A percentile compares a stretch with the other conserved stretches of the same genome.
Evolutionary conservation across 2,113 vertebrate genomes (phyloP).

Genomic region (Podilymbus podiceps): DNA sequence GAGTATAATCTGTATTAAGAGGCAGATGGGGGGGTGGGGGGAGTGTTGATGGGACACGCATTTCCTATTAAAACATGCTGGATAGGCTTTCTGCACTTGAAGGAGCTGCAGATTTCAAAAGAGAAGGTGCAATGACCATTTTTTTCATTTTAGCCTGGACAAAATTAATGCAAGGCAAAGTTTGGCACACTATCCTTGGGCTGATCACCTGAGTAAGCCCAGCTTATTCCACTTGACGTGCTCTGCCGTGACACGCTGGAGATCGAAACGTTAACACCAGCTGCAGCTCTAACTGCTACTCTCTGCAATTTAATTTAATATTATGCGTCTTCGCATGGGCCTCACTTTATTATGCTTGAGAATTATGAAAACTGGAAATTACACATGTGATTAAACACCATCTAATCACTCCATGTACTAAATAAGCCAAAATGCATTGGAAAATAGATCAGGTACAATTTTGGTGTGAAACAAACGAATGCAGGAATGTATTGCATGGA

Average conservation of each 20-base stretch:
- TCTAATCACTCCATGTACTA: conserved; percentile 50
- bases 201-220: conserved; percentile 77
- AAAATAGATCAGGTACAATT: conserved; percentile 72
- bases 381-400: conserved; percentile 68
- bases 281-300: conserved; percentile 34
- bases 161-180: conserved; percentile 72
- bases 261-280: conserved; percentile 50
- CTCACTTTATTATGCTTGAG: conserved; percentile 51
- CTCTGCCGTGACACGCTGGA: conserved; percentile 20
- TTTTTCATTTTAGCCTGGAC: not conserved
- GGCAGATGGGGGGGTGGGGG: conserved; percentile 58
- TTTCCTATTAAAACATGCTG: not conserved
- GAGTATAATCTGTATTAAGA: conserved; percentile 70
- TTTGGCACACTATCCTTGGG: conserved; percentile 74
- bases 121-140: not conserved
- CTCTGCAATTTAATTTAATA: conserved; percentile 47
- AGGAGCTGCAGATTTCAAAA: not conserved
- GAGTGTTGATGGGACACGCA: not conserved
- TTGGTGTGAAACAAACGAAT: conserved; percentile 74
- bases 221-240: conserved; percentile 79
- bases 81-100: not conserved
- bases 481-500: conserved; percentile 62
- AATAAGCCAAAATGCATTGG: conserved; percentile 57
- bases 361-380: conserved; percentile 71
- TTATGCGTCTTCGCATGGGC: conserved; percentile 11